Evolutionary conservation across 2,888 invertebrate genomes (phyloP), one percentile per base, ranked within the genome.

Genomic region (Cylloceria caligata): DNA sequence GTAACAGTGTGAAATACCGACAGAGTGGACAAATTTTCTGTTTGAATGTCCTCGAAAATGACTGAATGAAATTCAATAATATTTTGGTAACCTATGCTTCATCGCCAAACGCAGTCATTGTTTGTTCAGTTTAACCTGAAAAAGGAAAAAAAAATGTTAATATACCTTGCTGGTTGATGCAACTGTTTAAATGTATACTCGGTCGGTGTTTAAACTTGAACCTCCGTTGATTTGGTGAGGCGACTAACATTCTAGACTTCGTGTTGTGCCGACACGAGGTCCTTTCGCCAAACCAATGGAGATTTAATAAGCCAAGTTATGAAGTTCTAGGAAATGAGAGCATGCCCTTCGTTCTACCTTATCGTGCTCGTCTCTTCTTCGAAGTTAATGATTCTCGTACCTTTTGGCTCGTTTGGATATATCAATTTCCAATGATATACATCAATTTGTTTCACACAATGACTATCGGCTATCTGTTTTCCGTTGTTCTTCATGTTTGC

Each of bases 371-470:
- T 9, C 39, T 79, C 19, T 62, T 62, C 49, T 83, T 83, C 57
- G 72, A 83, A 11, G 72, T 81, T 4, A 83, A 67, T 16, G 78
- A 83, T 42, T 30, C 71, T 5, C 11, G 24, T 6, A 83, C 81
- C 3, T 83, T 81, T 42, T 81, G 80, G 75, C 42, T 81, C 24
- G 68, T 83, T 3, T 83, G 78, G 67, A 24, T 72, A 4, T 81
- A 68, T 30, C 83, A 83, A 72, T 24, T 42, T 11, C 83, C 83
- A 2, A 68, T 83, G 68, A 52, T 75, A 34, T 79, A 30, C 42
- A 55, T 78, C n/a, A 52, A 72, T 11, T 75, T 60, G 21, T 83
- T 67, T 55, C 78, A 79, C 45, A 68, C 75, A 13, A 71, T 68
- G 39, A 47, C 72, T 0, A 79, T 81, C 30, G 77, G 75, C 24